phyloP scores from a whole-genome alignment of 2,797 vertebrate species.

The Neomorphus geoffroyi region DNA sequence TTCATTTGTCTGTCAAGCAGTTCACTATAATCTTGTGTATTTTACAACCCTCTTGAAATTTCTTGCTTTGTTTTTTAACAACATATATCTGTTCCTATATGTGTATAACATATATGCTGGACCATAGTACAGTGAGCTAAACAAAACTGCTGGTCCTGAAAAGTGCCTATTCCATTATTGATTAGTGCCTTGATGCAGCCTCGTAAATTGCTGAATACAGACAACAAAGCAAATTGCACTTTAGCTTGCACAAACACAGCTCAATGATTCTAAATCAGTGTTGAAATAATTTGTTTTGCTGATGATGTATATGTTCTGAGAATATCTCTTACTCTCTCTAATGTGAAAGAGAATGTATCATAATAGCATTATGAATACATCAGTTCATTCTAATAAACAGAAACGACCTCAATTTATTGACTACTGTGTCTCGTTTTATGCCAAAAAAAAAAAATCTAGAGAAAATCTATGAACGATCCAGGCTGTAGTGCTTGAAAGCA shows the following conservation, averaged over 20 bases:
- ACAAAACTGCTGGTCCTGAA: background rate
- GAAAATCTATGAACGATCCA: background rate
- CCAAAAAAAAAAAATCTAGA: background rate
- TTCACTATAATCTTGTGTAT: background rate
- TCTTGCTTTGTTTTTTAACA: background rate
- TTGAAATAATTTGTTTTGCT: conserved; percentile 47
- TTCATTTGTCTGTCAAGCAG: background rate
- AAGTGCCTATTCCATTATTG: conserved; percentile 61
- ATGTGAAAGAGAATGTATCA: background rate
- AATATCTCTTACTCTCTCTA: background rate
- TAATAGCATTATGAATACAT: background rate
- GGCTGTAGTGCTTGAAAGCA: background rate
- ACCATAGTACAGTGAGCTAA: background rate
- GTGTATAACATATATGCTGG: background rate
- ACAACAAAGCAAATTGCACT: conserved; percentile 77
- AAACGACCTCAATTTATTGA: background rate
- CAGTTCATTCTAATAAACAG: background rate
- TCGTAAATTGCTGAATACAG: conserved; percentile 74
- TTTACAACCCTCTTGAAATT: background rate
- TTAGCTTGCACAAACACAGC: conserved; percentile 66
- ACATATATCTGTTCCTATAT: background rate
- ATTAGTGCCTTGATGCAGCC: conserved; percentile 67
- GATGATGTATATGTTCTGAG: background rate
- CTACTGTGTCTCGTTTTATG: background rate
- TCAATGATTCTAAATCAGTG: conserved; percentile 73